phyloP scores from a whole-genome alignment of 2,113 vertebrate species.

The Panthera uncia region DNA sequence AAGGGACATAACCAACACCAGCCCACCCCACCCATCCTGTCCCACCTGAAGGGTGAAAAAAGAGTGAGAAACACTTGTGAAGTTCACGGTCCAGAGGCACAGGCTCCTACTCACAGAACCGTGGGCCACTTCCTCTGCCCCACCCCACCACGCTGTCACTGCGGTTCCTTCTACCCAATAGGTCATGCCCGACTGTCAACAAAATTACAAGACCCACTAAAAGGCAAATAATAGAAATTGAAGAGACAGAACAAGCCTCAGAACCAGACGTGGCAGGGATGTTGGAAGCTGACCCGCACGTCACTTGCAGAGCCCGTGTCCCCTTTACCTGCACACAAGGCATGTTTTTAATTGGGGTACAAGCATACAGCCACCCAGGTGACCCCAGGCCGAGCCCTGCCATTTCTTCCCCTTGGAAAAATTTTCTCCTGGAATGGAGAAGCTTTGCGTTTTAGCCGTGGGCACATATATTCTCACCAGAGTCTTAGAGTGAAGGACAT shows the following conservation, averaged over 20 bases:
- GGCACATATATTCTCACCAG: background rate
- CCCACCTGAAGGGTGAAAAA: background rate
- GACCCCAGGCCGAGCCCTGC: background rate
- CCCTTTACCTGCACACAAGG: background rate
- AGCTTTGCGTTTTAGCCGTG: background rate
- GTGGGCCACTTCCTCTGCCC: background rate
- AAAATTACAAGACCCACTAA: background rate
- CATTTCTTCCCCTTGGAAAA: background rate
- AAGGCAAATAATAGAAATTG: background rate
- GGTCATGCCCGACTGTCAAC: background rate
- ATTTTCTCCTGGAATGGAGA: background rate
- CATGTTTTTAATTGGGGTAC: too few species aligned
- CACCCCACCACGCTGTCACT: too few species aligned
- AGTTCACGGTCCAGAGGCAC: background rate
- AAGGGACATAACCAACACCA: background rate
- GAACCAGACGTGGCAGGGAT: background rate
- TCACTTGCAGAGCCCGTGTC: background rate
- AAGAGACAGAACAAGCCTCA: background rate
- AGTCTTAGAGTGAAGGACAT: background rate
- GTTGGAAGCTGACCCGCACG: background rate
- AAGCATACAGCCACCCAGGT: fast-evolving
- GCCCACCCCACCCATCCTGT: background rate
- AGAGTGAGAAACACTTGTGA: background rate
- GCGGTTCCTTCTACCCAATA: background rate
- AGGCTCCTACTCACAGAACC: background rate